A percentile compares a stretch with the other conserved stretches of the same genome.
phyloP scores from a whole-genome alignment of 2,797 vertebrate species.

The Triplophysa yarkandensis region DNA sequence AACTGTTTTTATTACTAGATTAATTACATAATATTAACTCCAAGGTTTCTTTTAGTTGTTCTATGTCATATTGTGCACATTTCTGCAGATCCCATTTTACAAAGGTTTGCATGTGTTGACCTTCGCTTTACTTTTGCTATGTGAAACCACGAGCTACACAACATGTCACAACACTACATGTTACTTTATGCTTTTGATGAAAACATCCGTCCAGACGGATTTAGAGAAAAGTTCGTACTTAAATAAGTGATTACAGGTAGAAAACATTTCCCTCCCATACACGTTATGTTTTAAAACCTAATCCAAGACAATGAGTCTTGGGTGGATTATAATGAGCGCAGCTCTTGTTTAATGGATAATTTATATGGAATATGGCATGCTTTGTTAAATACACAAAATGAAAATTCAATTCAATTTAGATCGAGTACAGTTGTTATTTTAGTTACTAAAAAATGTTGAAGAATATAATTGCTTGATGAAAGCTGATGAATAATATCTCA shows the following conservation, averaged over 20 bases:
- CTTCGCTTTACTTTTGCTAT: too few species aligned
- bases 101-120: too few species aligned
- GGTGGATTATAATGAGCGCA: background rate
- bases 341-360: constrained; percentile 4
- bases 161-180: background rate
- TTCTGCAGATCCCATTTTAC: too few species aligned
- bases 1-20: too few species aligned
- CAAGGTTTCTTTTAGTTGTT: too few species aligned
- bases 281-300: constrained; percentile 29
- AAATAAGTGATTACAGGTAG: constrained; percentile 35
- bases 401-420: constrained; percentile 12
- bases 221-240: background rate
- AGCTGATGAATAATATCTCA: background rate
- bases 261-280: constrained; percentile 35
- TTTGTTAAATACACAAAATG: constrained; percentile 15
- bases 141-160: too few species aligned
- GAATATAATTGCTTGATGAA: background rate
- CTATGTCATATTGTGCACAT: too few species aligned
- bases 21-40: too few species aligned
- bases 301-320: constrained; percentile 22
- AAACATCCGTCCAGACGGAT: background rate
- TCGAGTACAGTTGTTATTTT: background rate
- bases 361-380: constrained; percentile 17
- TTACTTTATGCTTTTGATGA: background rate
- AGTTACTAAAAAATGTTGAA: background rate